Evolutionary conservation across 2,888 invertebrate species (phyloP), one percentile per base, ranked within the genome.

Genomic region (Pandemis heparana): DNA sequence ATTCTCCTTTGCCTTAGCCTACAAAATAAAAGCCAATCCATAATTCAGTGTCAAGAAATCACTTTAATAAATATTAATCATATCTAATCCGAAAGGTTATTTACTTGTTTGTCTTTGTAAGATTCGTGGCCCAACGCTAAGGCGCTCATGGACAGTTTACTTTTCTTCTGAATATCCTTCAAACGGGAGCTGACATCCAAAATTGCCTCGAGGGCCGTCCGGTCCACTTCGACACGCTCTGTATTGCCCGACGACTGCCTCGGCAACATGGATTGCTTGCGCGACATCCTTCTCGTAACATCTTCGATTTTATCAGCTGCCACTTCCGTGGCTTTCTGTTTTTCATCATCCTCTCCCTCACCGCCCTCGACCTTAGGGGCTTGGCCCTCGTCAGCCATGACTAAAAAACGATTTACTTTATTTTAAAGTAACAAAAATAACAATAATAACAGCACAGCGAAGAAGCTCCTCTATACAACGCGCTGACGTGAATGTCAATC

Each of bases 1-100:
- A 51, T 90, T 90, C 81, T 96, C 96, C 88, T 95, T 96, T 66
- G 95, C 96, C 88, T 94, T 95, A 32, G 91, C 91, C 96, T 96
- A 88, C 72, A 89, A 91, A 83, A 70, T 77, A 75, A 80, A 77
- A 76, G 67, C 74, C 67, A 77, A 71, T 41, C 46, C 67, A 48
- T 73, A 71, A 64, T 70, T 73, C 8, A 73, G 71, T 65, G 71
- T 38, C 80, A 87, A 83, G 87, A 78, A 89, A 87, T 88, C 83
- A 76, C 64, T 66, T 66, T 69, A 60, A 75, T 71, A 63, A 71
- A 69, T 59, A 62, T 16, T 18, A 53, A 4, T 43, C 39, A 43
- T 82, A 74, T 78, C 80, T 82, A 85, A 73, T 82, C 79, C 77
- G 76, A 67, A 77, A 78, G 79, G 87, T 86, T 86, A 88, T 88